Base-by-base conservation (phyloP, 2,797 vertebrate genomes). In the Alouatta caraya region DNA sequence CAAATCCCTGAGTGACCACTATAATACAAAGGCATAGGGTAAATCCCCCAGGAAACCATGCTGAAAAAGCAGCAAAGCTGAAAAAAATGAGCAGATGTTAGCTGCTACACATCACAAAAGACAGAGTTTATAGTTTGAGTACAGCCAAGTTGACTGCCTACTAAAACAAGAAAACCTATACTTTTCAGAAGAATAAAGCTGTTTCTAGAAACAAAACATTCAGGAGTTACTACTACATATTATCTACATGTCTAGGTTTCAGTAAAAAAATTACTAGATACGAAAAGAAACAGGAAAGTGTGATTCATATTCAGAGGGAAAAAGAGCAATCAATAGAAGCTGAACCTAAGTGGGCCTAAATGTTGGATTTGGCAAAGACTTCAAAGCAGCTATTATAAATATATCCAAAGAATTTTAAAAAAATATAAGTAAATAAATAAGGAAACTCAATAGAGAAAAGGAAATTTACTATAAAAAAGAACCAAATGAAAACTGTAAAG, bases 361-460 rank as follows among this genome's bases (percentile, higher is more conserved):
- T 70, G 10, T 24, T 84, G 2, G 52, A 94, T 73, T 52, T 95
- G 67, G 79, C 78, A 84, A 93, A 97, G 46, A 88, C 26, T 86
- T 95, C 57, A 91, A 88, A 96, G 79, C 59, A 94, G 26, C 59
- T 80, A 93, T 72, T 84, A 57, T 55, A 88, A 97, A 78, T 73
- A 76, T 72, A 39, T 26, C 24, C 33, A 76, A 87, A 94, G 8
- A 96, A 91, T 61, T 89, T 89, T 86, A 73, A 1, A 59, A 78
- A 95, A 90, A 73, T 42, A 30, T 84, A 17, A 93, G 72, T 64
- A 24, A 83, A 86, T 28, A 93, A 57, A 61, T 2, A 88, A 15
- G 48, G 48, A 88, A 61, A 80, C 42, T 91, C 59, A 88, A 48
- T 3, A 61, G 30, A 93, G 21, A 94, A 90, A 91, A 55, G 5